Conservation (phyloP, 2,888 invertebrate genomes). For the Crematogaster levior region DNA sequence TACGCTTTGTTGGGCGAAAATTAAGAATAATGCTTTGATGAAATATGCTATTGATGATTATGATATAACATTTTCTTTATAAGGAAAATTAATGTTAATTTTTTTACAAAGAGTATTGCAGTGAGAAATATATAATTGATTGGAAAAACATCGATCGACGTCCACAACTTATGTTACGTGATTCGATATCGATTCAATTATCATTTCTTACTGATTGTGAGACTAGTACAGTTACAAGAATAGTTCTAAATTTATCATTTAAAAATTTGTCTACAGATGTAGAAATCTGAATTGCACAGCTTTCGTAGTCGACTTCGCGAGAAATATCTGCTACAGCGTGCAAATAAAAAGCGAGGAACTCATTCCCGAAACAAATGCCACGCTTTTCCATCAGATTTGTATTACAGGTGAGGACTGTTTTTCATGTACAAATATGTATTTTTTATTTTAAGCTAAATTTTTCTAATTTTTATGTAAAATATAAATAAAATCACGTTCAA, state of each 20-base stretch:
- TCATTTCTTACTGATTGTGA: too few species aligned
- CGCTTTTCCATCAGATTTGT: constrained; percentile 90
- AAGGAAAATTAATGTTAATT: background rate
- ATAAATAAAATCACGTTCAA: background rate
- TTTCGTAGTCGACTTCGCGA: constrained; percentile 80
- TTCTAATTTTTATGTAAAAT: background rate
- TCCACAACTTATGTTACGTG: too few species aligned
- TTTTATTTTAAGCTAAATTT: background rate
- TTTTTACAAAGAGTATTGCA: background rate
- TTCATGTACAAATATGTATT: background rate
- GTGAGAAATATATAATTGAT: too few species aligned
- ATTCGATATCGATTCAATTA: too few species aligned
- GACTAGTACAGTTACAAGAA: background rate
- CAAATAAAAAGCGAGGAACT: constrained; percentile 79
- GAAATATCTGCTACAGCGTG: constrained; percentile 78
- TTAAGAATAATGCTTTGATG: background rate
- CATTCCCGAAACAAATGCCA: constrained; percentile 87
- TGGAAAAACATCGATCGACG: too few species aligned
- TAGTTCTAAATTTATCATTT: background rate
- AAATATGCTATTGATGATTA: too few species aligned
- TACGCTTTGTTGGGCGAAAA: background rate
- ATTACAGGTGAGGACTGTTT: constrained; percentile 86
- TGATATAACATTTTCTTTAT: background rate
- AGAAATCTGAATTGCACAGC: constrained; percentile 78
- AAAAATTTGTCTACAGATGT: constrained; percentile 73